Evolutionary conservation across 2,888 invertebrate species (phyloP).

Genomic region (Eupelmus urozonus): DNA sequence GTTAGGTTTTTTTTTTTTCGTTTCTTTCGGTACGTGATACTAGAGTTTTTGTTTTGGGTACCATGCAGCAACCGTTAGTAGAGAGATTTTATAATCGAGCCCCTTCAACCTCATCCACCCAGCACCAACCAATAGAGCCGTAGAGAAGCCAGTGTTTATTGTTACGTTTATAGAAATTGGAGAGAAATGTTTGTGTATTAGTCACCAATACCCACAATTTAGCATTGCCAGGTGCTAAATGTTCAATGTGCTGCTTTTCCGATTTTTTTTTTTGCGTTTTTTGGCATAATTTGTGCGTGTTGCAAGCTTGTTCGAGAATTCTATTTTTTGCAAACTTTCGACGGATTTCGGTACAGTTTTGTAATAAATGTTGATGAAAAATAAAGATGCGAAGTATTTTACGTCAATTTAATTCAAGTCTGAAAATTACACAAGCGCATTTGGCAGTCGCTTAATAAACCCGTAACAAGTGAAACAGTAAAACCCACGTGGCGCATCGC

Average conservation of each 20-base stretch:
- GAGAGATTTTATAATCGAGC: too few species aligned
- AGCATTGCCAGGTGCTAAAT: constrained; percentile 76
- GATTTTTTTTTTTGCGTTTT: background rate
- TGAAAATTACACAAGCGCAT: too few species aligned
- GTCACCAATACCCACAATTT: constrained; percentile 74
- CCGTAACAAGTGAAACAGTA: background rate
- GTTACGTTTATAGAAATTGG: constrained; percentile 16
- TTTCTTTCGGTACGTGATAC: background rate
- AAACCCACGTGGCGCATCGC: constrained; percentile 15
- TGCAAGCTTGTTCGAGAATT: background rate
- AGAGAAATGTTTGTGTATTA: constrained; percentile 63
- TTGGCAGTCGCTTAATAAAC: background rate
- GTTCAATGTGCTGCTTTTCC: constrained; percentile 68
- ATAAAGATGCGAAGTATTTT: background rate
- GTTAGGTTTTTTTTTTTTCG: background rate
- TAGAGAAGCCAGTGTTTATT: constrained; percentile 71
- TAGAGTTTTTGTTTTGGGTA: constrained; percentile 62
- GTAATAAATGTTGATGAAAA: too few species aligned
- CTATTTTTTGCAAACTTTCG: background rate
- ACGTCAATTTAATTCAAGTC: too few species aligned
- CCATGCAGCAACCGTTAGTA: constrained; percentile 77
- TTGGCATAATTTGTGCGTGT: too few species aligned
- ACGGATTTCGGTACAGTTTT: background rate
- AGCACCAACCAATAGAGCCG: constrained; percentile 76
- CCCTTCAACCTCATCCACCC: constrained; percentile 69